phyloP scores from a whole-genome alignment of 2,888 invertebrate species.

The Nemoura dubitans region DNA sequence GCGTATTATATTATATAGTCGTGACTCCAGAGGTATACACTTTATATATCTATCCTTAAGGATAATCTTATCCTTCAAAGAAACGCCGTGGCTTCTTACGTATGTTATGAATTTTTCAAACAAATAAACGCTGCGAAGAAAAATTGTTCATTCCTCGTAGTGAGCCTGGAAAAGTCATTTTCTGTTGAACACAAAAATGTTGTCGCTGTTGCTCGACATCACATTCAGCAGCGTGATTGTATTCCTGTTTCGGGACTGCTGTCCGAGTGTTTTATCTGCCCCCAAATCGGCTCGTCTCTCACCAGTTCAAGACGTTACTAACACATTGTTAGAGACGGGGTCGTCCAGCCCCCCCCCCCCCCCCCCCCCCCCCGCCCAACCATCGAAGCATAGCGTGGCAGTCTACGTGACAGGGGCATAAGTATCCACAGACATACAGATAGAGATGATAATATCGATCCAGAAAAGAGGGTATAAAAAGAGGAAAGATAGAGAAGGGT shows the following conservation, averaged over 20 bases:
- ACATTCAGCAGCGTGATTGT: too few species aligned
- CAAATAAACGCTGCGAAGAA: background rate
- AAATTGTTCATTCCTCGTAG: background rate
- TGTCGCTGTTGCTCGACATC: background rate
- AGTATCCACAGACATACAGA: background rate
- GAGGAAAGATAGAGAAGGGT: background rate
- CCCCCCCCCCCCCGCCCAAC: background rate
- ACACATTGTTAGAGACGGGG: constrained; percentile 23
- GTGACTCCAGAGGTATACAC: background rate
- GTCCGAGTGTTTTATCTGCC: background rate
- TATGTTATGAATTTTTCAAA: background rate
- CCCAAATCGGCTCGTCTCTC: constrained; percentile 1
- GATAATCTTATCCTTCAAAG: background rate
- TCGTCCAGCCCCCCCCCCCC: background rate
- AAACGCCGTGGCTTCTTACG: background rate
- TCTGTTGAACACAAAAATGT: background rate
- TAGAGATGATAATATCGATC: constrained; percentile 12
- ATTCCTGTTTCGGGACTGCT: background rate
- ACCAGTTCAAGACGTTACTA: constrained; percentile 15
- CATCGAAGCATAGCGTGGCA: too few species aligned
- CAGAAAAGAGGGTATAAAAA: background rate
- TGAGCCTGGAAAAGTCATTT: background rate
- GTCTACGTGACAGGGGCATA: background rate
- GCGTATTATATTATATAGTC: background rate
- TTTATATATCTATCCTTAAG: background rate